Evolutionary conservation across 2,797 vertebrate genomes (phyloP), one percentile per base, ranked within the genome.

Genomic region (Phaenicophaeus curvirostris): DNA sequence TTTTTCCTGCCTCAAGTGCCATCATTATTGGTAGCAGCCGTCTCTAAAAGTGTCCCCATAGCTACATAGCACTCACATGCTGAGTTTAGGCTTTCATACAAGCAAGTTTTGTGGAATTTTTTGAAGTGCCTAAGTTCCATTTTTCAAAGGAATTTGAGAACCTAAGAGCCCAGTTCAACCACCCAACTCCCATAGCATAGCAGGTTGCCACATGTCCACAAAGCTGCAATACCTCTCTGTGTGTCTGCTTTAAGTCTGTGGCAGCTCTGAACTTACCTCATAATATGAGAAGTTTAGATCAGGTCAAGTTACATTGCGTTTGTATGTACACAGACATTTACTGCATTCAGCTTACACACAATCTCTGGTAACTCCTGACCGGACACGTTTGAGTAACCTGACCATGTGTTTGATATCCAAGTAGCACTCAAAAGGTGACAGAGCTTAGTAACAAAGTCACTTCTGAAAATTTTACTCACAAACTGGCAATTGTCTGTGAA

Each of bases 201-300:
- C 33, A 79, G 67, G 24, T 74, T 53, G 30, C 50, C 50, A 25
- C 0, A 1, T 35, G 44, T 50, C 48, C 0, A 0, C 63, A 69
- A 35, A 76, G 41, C 17, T 71, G 50, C 62, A 73, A 18, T 42
- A 55, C 57, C 11, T 80, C n/a, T 33, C 54, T 2, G 0, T 18
- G 58, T 59, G 48, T 51, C 93, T 94, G 59, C 35, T 94, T 84
- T 86, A 80, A 88, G 87, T 66, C 80, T 66, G 62, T 53, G 66
- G 69, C 89, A 91, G 59, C 62, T 96, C 80, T 75, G 58, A 94
- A 78, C n/a, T 68, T 62, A 42, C 54, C 42, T 91, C 58, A 10
- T 78, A 72, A 84, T 11, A 31, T 0, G 1, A 83, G 76, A 85
- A 14, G 42, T 85, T 93, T 91, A 88, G 88, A 81, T 90, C 74